A percentile compares a stretch with the other conserved stretches of the same genome.
Evolutionary conservation across 2,888 invertebrate species (phyloP).

Genomic region (Coelogynopora nodosa): DNA sequence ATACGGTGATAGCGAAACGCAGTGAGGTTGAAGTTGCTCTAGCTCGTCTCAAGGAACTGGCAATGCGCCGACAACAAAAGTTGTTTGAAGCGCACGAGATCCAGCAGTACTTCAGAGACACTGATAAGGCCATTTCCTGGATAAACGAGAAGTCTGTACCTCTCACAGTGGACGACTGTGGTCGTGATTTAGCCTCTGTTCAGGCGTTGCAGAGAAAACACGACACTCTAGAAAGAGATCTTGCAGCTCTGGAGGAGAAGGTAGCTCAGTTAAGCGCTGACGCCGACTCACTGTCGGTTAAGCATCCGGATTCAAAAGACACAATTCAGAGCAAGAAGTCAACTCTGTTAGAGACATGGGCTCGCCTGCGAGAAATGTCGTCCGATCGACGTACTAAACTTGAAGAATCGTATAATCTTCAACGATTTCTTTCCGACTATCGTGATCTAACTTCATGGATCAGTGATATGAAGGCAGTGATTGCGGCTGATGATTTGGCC

Average conservation of each 20-base stretch:
- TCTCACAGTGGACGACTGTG: conserved; percentile 92
- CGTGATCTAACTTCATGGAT: conserved; percentile 84
- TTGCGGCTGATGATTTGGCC: conserved; percentile 93
- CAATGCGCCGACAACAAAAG: conserved; percentile 88
- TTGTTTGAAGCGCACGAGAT: conserved; percentile 98
- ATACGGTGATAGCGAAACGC: conserved; percentile 69
- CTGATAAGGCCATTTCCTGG: conserved; percentile 98
- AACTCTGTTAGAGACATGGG: conserved; percentile 90
- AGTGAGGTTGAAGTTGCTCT: conserved; percentile 72
- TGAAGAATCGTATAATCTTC: conserved; percentile 88
- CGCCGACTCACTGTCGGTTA: conserved; percentile 82
- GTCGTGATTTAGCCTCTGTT: conserved; percentile 90
- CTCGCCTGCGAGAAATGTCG: conserved; percentile 77
- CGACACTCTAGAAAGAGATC: conserved; percentile 92
- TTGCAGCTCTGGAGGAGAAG: conserved; percentile 92
- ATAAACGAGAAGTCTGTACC: conserved; percentile 96
- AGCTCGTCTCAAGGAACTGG: conserved; percentile 87
- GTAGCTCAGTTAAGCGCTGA: conserved; percentile 82
- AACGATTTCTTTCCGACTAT: conserved; percentile 94
- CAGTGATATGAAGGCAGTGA: conserved; percentile 91
- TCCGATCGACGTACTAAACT: conserved; percentile 80
- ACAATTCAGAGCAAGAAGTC: conserved; percentile 72
- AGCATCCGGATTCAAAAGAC: conserved; percentile 74
- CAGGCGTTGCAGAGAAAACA: conserved; percentile 90
- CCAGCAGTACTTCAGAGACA: conserved; percentile 86